Percentiles rank a stretch among this genome's conserved stretches.
These are phyloP conservation scores for Himalopsyche japonica DNA, from an alignment of 2,888 invertebrate genomes.

Conservation along the genomic window DNA sequence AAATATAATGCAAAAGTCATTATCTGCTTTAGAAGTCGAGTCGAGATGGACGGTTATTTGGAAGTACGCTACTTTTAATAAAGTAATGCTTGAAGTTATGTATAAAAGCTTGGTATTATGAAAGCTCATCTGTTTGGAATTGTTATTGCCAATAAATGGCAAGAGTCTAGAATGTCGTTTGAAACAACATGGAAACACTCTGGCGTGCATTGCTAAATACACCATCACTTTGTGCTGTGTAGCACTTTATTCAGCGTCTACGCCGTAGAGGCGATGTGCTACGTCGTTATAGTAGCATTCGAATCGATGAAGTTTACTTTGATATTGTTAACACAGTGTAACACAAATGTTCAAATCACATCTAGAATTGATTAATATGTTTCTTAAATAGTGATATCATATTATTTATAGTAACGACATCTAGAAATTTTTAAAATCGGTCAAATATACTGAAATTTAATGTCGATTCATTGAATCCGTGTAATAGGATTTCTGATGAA, in stretches of 20 bases:
- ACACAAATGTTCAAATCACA: too few species aligned
- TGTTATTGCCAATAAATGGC: conserved; percentile 18
- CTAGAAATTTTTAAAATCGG: too few species aligned
- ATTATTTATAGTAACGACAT: too few species aligned
- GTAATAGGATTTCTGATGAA: too few species aligned
- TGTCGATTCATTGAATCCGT: too few species aligned
- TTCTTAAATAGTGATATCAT: too few species aligned
- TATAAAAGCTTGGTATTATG: not conserved
- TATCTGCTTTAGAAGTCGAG: not conserved
- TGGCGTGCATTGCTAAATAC: not conserved
- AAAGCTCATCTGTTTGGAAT: conserved; percentile 21
- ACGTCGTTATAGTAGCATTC: not conserved
- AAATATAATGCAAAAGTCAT: not conserved
- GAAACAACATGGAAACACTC: not conserved
- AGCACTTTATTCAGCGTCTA: not conserved
- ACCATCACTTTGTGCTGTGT: not conserved
- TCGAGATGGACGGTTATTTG: conserved; percentile 1
- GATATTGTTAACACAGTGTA: not conserved
- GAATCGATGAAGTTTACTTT: not conserved
- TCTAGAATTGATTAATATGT: too few species aligned
- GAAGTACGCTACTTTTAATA: conserved; percentile 16
- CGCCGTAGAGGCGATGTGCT: not conserved
- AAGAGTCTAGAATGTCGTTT: not conserved
- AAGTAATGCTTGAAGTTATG: conserved; percentile 16
- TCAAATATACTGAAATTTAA: too few species aligned